Conservation (phyloP, 2,113 vertebrate species). For the Arvicanthis niloticus region DNA sequence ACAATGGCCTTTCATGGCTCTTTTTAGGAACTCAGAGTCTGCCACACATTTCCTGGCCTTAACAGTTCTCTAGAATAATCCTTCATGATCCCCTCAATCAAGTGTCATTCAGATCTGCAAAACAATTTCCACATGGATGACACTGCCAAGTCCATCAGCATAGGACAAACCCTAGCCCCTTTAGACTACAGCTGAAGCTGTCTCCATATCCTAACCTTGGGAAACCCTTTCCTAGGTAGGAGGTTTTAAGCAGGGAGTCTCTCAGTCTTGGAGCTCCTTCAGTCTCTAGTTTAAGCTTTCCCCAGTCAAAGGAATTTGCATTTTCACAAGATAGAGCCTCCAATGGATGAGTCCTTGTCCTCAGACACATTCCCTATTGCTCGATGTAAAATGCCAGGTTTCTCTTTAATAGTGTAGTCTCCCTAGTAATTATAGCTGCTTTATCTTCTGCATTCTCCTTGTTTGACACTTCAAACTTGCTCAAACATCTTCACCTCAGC, state of each 20-base stretch:
- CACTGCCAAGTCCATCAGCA: not conserved
- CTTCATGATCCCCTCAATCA: not conserved
- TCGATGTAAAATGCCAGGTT: not conserved
- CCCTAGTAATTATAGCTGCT: not conserved
- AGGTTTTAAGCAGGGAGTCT: not conserved
- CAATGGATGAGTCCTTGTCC: no score
- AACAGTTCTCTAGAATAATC: not conserved
- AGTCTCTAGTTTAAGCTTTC: not conserved
- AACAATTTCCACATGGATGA: not conserved
- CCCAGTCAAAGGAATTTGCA: not conserved
- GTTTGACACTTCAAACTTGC: not conserved
- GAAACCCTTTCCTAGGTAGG: not conserved
- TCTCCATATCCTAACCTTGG: not conserved
- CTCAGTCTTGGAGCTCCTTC: not conserved
- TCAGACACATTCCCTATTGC: not conserved
- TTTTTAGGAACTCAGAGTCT: not conserved
- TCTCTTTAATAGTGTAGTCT: not conserved
- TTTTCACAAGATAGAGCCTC: not conserved
- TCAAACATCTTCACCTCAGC: not conserved
- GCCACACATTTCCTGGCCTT: not conserved
- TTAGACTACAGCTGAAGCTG: not conserved
- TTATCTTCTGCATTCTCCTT: no score
- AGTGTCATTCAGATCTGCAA: not conserved
- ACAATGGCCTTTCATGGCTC: not conserved
- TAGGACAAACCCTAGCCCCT: not conserved